Evolutionary conservation across 2,888 invertebrate genomes (phyloP).

Genomic region (Embidobia sp.): DNA sequence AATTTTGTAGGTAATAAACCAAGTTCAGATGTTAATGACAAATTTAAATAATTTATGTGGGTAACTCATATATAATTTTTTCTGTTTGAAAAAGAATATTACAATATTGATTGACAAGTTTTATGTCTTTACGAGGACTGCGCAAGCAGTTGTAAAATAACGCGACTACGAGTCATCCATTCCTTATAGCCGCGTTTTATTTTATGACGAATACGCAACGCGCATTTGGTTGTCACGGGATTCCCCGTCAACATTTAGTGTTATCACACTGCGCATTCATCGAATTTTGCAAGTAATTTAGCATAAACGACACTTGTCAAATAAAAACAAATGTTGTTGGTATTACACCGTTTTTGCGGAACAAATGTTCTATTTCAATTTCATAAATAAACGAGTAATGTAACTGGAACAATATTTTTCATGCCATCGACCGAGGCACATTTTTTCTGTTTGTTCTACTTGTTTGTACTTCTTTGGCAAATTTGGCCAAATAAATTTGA

Average conservation of each 20-base stretch:
- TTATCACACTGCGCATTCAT: conserved; percentile 9
- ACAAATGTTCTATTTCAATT: conserved; percentile 4
- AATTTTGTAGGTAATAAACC: no score
- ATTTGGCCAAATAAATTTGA: no score
- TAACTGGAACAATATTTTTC: conserved; percentile 12
- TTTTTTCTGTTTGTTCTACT: no score
- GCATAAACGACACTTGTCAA: conserved; percentile 6
- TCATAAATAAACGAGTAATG: conserved; percentile 6
- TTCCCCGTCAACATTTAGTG: conserved; percentile 42
- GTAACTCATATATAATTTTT: no score
- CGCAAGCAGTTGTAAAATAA: conserved; percentile 53
- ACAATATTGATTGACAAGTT: conserved; percentile 49
- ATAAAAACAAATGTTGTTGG: conserved; percentile 11
- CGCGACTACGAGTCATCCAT: conserved; percentile 56
- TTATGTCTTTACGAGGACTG: conserved; percentile 47
- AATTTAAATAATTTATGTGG: no score
- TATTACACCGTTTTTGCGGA: background rate
- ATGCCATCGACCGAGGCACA: no score
- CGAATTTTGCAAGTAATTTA: conserved; percentile 43
- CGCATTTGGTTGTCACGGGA: conserved; percentile 25
- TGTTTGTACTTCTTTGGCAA: no score
- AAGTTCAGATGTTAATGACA: no score
- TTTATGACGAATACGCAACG: conserved; percentile 50
- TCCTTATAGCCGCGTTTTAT: conserved; percentile 53
- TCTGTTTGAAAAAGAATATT: no score